phyloP scores from a whole-genome alignment of 2,888 invertebrate species.

The Lampropteryx suffumata region DNA sequence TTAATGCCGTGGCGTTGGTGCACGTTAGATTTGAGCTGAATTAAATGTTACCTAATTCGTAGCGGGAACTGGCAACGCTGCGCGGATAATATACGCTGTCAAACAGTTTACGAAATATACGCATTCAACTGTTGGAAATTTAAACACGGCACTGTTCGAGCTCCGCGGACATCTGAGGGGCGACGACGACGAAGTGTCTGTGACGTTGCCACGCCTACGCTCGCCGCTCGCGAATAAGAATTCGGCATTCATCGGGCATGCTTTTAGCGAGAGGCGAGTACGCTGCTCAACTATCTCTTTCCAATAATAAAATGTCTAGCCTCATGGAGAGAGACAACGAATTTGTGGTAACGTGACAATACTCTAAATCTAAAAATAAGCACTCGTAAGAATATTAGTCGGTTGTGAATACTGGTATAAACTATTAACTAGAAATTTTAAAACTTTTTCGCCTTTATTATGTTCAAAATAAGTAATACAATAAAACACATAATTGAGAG shows the following conservation, averaged over 20 bases:
- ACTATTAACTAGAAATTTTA: too few species aligned
- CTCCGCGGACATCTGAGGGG: conserved; percentile 66
- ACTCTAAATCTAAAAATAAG: conserved; percentile 32
- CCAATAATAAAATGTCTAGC: conserved; percentile 24
- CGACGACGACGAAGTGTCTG: conserved; percentile 41
- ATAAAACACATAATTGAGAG: too few species aligned
- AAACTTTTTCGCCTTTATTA: too few species aligned
- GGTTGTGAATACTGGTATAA: neutral
- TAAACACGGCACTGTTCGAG: conserved; percentile 68
- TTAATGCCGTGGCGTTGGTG: conserved; percentile 5
- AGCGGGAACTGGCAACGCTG: conserved; percentile 69
- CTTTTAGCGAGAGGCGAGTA: conserved; percentile 42
- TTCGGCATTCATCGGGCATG: conserved; percentile 41
- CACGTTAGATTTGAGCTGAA: conserved; percentile 41
- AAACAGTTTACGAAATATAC: conserved; percentile 69
- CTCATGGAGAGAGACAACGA: conserved; percentile 35
- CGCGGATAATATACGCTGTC: conserved; percentile 64
- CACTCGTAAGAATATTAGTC: conserved; percentile 13
- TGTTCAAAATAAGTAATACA: too few species aligned
- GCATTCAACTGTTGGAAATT: conserved; percentile 78
- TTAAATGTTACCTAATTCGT: conserved; percentile 66
- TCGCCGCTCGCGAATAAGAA: conserved; percentile 54
- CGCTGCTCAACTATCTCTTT: conserved; percentile 40
- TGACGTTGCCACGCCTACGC: conserved; percentile 67
- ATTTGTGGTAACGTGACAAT: conserved; percentile 22